phyloP scores from a whole-genome alignment of 2,888 invertebrate species.

The Andrena fulva region DNA sequence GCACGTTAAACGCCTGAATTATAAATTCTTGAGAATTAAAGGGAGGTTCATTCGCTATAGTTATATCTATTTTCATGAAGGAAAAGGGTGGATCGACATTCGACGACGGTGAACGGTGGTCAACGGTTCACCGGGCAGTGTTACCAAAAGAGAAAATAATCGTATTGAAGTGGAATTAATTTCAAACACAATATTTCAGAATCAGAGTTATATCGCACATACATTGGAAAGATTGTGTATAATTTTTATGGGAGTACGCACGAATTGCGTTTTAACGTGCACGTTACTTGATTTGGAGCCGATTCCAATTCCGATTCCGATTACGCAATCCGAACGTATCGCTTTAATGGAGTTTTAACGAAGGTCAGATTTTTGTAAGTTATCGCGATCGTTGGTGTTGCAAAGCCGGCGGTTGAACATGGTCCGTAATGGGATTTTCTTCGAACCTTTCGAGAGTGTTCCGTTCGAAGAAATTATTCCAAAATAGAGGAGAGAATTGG shows the following conservation, averaged over 20 bases:
- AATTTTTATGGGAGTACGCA: neutral
- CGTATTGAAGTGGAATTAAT: neutral
- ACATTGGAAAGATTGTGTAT: neutral
- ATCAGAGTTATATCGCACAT: neutral
- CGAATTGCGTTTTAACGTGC: neutral
- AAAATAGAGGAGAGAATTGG: constrained; percentile 12
- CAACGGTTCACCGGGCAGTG: constrained; percentile 20
- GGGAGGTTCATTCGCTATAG: neutral
- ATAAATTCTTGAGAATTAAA: constrained; percentile 7
- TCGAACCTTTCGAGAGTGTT: constrained; percentile 13
- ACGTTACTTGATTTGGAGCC: neutral
- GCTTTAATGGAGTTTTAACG: neutral
- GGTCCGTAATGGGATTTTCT: constrained; percentile 24
- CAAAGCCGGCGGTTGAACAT: neutral
- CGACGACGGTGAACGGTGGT: neutral
- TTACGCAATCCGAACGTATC: neutral
- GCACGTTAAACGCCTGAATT: neutral
- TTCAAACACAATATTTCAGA: neutral
- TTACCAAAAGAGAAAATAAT: constrained; percentile 33
- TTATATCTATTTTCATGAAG: constrained; percentile 13
- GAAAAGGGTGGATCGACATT: neutral
- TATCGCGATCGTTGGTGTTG: neutral
- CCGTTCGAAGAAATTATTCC: constrained; percentile 9
- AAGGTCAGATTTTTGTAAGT: neutral
- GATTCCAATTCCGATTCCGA: neutral